These are phyloP conservation scores for Ranitomeya imitator DNA, from an alignment of 2,113 vertebrate genomes.

Conservation along the genomic window DNA sequence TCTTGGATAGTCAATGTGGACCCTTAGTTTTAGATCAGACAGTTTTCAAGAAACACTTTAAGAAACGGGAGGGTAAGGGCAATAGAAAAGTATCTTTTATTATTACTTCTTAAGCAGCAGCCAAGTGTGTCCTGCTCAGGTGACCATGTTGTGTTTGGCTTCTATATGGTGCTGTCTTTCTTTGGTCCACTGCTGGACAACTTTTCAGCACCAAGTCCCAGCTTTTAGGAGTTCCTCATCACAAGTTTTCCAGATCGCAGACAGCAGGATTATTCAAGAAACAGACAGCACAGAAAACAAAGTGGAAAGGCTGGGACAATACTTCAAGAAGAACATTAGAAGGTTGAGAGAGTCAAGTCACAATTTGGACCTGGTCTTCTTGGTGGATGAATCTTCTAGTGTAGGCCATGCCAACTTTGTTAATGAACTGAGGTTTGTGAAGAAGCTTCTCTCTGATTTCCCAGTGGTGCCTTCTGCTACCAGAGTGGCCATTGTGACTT, in stretches of 20 bases:
- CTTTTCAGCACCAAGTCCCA: constrained; percentile 62
- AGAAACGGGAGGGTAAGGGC: background rate
- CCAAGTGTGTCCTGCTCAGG: constrained; percentile 40
- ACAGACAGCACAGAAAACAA: constrained; percentile 80
- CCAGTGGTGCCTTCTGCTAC: constrained; percentile 90
- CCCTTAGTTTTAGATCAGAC: constrained; percentile 26
- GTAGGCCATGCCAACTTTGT: constrained; percentile 90
- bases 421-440: constrained; percentile 91
- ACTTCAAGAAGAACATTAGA: constrained; percentile 88
- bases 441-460: constrained; percentile 96
- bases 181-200: constrained; percentile 65
- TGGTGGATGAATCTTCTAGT: constrained; percentile 97
- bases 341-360: constrained; percentile 83
- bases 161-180: constrained; percentile 68
- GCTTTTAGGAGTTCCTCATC: constrained; percentile 62
- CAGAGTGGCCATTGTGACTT: constrained; percentile 92
- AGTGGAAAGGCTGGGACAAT: constrained; percentile 87
- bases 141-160: constrained; percentile 71
- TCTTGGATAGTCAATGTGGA: constrained; percentile 21
- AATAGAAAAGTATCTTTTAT: constrained; percentile 14
- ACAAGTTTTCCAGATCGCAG: constrained; percentile 35
- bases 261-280: constrained; percentile 60
- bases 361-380: constrained; percentile 90
- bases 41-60: background rate
- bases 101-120: background rate